phyloP scores from a whole-genome alignment of 2,797 vertebrate species.

The Platalea minor region DNA sequence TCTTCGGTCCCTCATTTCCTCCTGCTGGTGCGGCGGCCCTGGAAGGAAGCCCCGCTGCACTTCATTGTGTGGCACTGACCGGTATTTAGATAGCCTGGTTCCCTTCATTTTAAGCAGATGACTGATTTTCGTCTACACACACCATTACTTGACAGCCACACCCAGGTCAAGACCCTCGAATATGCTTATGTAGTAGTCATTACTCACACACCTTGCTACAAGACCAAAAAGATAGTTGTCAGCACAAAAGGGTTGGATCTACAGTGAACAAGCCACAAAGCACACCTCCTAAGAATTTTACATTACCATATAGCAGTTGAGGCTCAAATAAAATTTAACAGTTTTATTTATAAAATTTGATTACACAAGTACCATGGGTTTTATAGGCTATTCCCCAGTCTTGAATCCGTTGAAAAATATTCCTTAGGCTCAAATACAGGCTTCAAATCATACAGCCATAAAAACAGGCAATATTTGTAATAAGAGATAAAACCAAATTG shows the following conservation, averaged over 20 bases:
- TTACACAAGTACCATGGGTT: not conserved
- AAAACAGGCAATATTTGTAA: slow-evolving; percentile 10
- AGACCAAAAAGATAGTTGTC: not conserved
- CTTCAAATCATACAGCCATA: slow-evolving; percentile 9
- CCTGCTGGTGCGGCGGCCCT: not conserved
- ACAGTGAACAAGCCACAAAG: not conserved
- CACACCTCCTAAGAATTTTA: not conserved
- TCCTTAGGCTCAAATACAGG: not conserved
- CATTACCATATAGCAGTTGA: not conserved
- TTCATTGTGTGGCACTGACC: not conserved
- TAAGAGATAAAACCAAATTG: slow-evolving; percentile 33
- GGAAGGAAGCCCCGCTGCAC: not conserved
- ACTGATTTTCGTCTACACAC: not conserved
- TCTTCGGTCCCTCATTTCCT: not conserved
- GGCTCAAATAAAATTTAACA: not conserved
- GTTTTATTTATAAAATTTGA: slow-evolving; percentile 10
- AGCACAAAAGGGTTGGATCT: not conserved
- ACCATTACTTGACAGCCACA: not conserved
- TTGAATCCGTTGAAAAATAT: not conserved
- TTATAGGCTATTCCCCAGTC: not conserved
- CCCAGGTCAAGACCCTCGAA: not conserved
- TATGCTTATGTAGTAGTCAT: not conserved
- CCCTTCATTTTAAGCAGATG: not conserved
- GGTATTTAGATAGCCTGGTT: not conserved
- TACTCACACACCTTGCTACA: not conserved